phyloP scores from a whole-genome alignment of 2,888 invertebrate genomes.

The Macrophya annulata region DNA sequence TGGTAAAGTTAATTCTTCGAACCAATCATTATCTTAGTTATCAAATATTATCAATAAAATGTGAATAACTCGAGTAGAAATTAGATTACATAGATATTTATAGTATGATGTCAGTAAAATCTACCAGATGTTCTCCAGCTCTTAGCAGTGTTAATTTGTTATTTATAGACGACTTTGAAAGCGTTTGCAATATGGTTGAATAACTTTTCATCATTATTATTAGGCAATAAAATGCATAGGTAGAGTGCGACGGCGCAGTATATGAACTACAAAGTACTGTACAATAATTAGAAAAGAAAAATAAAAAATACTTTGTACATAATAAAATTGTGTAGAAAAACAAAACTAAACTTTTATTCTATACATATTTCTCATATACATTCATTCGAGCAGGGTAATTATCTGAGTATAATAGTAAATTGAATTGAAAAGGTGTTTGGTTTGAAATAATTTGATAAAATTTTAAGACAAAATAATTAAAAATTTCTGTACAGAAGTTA shows the following conservation, averaged over 20 bases:
- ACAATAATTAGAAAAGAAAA: not conserved
- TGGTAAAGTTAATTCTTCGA: not conserved
- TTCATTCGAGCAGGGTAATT: not conserved
- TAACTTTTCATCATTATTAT: constrained; percentile 71
- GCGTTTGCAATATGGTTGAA: constrained; percentile 74
- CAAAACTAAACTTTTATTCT: too few species aligned
- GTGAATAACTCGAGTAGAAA: constrained; percentile 2
- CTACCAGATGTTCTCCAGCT: constrained; percentile 47
- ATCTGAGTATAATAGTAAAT: not conserved
- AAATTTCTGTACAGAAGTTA: not conserved
- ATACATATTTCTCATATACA: not conserved
- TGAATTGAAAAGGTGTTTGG: not conserved
- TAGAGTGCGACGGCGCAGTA: not conserved
- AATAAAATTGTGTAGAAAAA: not conserved
- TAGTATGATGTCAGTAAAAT: constrained; percentile 35
- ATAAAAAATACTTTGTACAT: not conserved
- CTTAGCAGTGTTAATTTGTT: constrained; percentile 51
- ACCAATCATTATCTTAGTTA: not conserved
- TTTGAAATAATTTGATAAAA: not conserved
- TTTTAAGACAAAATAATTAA: too few species aligned
- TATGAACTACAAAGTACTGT: not conserved
- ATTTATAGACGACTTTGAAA: constrained; percentile 69
- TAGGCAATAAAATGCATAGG: constrained; percentile 23
- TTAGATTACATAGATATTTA: constrained; percentile 14
- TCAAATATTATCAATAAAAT: not conserved